Base-by-base conservation (phyloP, 2,888 invertebrate genomes). In the Polydrusus cervinus region DNA sequence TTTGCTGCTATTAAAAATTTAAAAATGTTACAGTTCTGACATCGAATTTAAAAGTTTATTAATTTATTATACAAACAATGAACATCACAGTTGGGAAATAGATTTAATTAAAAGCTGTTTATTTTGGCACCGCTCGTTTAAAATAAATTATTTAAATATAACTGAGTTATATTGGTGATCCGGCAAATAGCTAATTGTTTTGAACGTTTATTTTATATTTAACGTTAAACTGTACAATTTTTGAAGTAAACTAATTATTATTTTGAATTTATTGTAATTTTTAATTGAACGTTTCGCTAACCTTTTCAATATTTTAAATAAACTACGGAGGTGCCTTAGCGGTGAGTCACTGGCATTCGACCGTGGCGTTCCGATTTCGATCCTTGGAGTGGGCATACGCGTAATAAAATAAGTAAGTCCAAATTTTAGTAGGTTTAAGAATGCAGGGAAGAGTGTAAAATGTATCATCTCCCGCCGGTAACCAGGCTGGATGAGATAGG, bases 61-160 rank as follows among this genome's bases (percentile, higher is more conserved):
- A 47, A 47, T 47, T 14, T 16, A 47, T 3, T 16, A 47, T n/a
- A 16, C 16, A 47, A 47, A 47, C 47, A 47, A 47, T 47, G n/a
- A 47, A 14, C 6, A 47, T 47, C 16, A 47, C 14, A 47, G 47
- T 16, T 14, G 47, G 16, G 47, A 16, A 47, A 47, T 47, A 47
- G 14, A 47, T 47, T 47, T 16, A 47, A 47, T 47, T 47, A 47
- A 47, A 47, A 14, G 47, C 9, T 47, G 47, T 47, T 47, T 47
- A 47, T 16, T 3, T 47, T 47, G 47, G 47, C 47, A 47, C 14
- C 16, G 47, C n/a, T 8, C n/a, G 16, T 47, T 47, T n/a, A 47
- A 47, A 47, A 47, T 14, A 47, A 16, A 16, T 16, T 47, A 47
- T 47, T 47, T 47, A 47, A 16, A 16, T 16, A 16, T 14, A 16